phyloP scores from a whole-genome alignment of 2,797 vertebrate species.

The Phoeniculus purpureus region DNA sequence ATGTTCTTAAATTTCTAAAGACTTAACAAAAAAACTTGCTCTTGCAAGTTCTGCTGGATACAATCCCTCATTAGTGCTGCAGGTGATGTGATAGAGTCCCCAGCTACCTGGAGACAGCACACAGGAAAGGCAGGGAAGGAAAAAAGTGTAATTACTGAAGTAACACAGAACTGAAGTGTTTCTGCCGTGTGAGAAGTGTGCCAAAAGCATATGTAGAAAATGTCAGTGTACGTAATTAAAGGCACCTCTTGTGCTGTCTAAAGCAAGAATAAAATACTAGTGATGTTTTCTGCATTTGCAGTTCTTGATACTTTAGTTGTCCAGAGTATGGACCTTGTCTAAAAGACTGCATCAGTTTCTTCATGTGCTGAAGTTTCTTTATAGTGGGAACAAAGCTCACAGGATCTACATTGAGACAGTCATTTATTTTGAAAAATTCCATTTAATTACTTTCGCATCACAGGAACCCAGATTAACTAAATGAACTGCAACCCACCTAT shows the following conservation, averaged over 20 bases:
- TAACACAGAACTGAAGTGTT: neutral
- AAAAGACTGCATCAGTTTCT: neutral
- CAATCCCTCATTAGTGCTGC: neutral
- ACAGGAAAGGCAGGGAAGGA: too few relatives aligned
- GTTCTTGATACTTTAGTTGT: neutral
- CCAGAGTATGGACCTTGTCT: rapidly evolving
- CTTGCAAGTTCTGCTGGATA: neutral
- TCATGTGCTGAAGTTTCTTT: neutral
- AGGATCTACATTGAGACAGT: neutral
- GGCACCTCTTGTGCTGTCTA: neutral
- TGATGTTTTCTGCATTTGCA: neutral
- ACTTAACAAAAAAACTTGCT: neutral
- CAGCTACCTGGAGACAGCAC: neutral
- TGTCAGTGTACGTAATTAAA: rapidly evolving
- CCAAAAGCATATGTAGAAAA: neutral
- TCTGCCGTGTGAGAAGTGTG: neutral
- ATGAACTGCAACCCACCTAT: neutral
- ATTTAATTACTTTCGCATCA: neutral
- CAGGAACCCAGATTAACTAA: neutral
- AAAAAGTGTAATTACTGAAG: neutral
- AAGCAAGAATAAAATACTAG: neutral
- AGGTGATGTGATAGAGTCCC: neutral
- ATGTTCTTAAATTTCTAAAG: neutral
- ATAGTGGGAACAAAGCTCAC: neutral
- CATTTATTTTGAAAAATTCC: neutral